Evolutionary conservation across 2,888 invertebrate species (phyloP), one percentile per base, ranked within the genome.

Genomic region (Tholera decimalis): DNA sequence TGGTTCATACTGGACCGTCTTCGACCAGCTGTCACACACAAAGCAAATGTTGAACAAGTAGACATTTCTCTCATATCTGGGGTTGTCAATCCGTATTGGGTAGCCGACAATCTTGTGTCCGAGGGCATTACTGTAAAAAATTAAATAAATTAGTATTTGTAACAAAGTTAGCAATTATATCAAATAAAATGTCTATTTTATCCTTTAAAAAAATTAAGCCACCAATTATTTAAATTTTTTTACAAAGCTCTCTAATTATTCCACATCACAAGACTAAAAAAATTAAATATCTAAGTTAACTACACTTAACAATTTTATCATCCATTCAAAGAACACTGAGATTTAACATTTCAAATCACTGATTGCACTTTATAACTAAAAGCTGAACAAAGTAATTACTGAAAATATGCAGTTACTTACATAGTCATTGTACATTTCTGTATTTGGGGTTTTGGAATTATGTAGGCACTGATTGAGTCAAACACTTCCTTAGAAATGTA

Each of bases 11-110:
- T 98, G 98, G 2, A 98, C 98, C 0, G 99, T 98, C 63, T 98
- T 96, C 0, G 98, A 98, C 95, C 97, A 97, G 56, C 98, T 97
- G 87, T 98, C 98, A 87, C 98, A 99, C 0, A 99, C 98, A 88
- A 99, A 98, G 91, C 99, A 99, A 33, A 99, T 92, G 93, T 99
- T 99, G 94, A 99, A 99, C 72, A 99, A 97, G 85, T 98, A 98
- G n/a, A 98, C 98, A 93, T 99, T 99, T 58, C 99, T 96, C 15
- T 97, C 97, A 93, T 99, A 99, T 85, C 98, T 97, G 54, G 98
- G 97, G 91, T 98, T 97, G 83, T 98, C 98, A 65, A 99, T 99
- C 75, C 97, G 96, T 43, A 99, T 98, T 0, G 99, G 99, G 91
- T 98, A 99, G 0, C 99, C 99, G 18, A 99, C 96, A 79, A 99